Percentiles rank a stretch among this genome's conserved stretches.
Conservation (phyloP, 2,797 vertebrate species). For the Scarus forsteni region DNA sequence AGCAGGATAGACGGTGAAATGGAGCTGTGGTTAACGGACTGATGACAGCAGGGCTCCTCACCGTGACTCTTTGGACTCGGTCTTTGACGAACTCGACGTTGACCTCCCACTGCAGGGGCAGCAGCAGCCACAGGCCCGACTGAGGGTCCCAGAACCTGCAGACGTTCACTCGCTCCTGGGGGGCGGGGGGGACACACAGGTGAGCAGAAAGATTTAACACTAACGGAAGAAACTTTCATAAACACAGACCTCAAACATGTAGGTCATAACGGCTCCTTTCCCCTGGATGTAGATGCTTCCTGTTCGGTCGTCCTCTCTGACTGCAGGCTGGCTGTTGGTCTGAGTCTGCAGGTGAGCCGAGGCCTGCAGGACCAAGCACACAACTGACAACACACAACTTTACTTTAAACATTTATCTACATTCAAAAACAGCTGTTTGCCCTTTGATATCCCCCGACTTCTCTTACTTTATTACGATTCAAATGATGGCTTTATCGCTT, state of each 20-base stretch:
- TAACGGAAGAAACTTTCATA: too few species aligned
- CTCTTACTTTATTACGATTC: too few species aligned
- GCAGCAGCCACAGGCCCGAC: slow-evolving; percentile 74
- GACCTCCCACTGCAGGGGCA: slow-evolving; percentile 80
- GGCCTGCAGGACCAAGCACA: slow-evolving; percentile 20
- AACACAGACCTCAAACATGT: slow-evolving; percentile 78
- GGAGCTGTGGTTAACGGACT: too few species aligned
- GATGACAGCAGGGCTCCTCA: slow-evolving; percentile 36
- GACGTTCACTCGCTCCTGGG: slow-evolving; percentile 75
- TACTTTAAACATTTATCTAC: background rate
- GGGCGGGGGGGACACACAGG: background rate
- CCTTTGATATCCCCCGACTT: too few species aligned
- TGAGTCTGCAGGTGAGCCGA: slow-evolving; percentile 23
- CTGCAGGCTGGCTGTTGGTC: slow-evolving; percentile 25
- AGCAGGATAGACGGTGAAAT: too few species aligned
- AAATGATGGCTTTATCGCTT: too few species aligned
- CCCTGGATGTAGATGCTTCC: slow-evolving; percentile 72
- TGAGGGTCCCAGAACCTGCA: slow-evolving; percentile 80
- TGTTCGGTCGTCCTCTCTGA: slow-evolving; percentile 68
- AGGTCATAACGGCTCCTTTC: slow-evolving; percentile 77
- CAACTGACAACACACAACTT: background rate
- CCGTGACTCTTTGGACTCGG: slow-evolving; percentile 70
- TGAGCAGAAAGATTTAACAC: too few species aligned
- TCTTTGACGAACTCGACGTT: slow-evolving; percentile 71
- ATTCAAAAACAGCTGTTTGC: too few species aligned